Evolutionary conservation across 2,113 vertebrate species (phyloP), one percentile per base, ranked within the genome.

Genomic region (Podiceps cristatus): DNA sequence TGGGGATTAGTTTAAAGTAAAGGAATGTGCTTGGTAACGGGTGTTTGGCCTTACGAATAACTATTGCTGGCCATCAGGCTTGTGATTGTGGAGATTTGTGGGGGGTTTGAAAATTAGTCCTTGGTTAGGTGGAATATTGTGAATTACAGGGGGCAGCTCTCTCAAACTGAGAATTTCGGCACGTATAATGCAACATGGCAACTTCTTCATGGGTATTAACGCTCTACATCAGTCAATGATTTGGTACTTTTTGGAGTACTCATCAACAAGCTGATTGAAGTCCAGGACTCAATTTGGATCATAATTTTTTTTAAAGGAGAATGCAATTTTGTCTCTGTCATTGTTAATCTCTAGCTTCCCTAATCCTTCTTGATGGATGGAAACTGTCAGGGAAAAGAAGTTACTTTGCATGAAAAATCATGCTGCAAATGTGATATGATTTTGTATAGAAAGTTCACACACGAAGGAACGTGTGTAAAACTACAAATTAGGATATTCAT

Each of bases 81-180:
- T 40, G 13, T 5, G n/a, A 33, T 4, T 37, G 62, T 1, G 3
- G 60, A 79, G 31, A 45, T 31, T 7, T 31, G 20, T 25, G 22
- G 11, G 11, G 1, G 5, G 55, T 53, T 33, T 22, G 3, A 35
- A 29, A 56, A 59, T 15, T n/a, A 37, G 7, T 25, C 40, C 45
- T 37, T 66, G 8, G 0, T 55, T 37, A 27, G 50, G 28, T 11
- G 10, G 11, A 85, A 62, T 17, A 81, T 5, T 74, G 44, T 69
- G 27, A 84, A 87, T 44, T 66, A 58, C 19, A 27, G 0, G 0
- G 29, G 20, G 1, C 28, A 73, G 19, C 6, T 13, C 49, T 31
- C 29, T 73, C 50, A 71, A 29, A 16, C 42, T 66, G 33, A 87
- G 80, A 20, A 18, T 19, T 8, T 68, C 55, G 19, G 25, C 45